Percentiles rank a stretch among this genome's conserved stretches.
These are phyloP conservation scores for Hylia prasina DNA, from an alignment of 2,113 vertebrate species.

Conservation along the genomic window DNA sequence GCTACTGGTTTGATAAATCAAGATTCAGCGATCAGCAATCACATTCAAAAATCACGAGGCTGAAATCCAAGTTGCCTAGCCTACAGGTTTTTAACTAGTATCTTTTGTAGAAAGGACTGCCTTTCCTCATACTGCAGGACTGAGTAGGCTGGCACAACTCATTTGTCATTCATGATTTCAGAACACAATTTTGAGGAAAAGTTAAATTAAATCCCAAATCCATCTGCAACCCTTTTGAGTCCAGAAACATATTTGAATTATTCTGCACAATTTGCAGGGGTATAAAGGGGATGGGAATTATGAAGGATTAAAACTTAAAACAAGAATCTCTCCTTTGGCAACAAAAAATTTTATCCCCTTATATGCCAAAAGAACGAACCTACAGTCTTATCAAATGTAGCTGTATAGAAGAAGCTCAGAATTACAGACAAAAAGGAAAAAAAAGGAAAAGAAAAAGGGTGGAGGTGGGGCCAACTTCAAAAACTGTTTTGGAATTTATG, in stretches of 20 bases:
- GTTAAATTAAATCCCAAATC: constrained; percentile 17
- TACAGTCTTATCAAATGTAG: neutral
- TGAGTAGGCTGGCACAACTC: neutral
- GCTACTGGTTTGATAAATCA: neutral
- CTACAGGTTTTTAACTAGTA: neutral
- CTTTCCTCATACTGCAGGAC: neutral
- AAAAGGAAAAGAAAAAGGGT: neutral
- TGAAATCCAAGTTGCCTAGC: neutral
- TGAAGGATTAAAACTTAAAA: constrained; percentile 10
- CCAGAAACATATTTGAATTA: neutral
- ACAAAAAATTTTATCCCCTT: neutral
- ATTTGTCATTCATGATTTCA: neutral
- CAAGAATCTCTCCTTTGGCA: neutral
- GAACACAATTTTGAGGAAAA: neutral
- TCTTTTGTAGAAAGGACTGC: neutral
- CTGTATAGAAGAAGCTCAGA: neutral
- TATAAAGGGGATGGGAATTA: neutral
- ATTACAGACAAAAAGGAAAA: neutral
- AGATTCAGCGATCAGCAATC: neutral
- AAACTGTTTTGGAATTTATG: neutral
- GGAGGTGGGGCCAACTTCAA: neutral
- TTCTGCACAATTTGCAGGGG: neutral
- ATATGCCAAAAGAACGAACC: neutral
- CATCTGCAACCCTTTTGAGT: neutral
- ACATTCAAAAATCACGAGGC: neutral